These are phyloP conservation scores for Drosophila kohkoa DNA, from an alignment of 1,140 invertebrate genomes.

Conservation along the genomic window DNA sequence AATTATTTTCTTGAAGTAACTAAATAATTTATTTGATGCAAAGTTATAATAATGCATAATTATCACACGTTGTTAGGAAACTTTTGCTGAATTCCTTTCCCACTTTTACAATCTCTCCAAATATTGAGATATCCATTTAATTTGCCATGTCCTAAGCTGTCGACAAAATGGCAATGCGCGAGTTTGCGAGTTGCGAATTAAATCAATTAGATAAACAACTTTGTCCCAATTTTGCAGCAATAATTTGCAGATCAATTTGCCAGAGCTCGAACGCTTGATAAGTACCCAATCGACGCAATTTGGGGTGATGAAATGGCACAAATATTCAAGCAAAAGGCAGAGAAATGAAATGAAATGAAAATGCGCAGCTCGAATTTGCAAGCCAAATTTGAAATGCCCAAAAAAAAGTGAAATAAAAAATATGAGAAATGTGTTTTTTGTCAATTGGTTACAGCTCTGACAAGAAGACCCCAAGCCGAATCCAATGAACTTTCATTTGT, in stretches of 20 bases:
- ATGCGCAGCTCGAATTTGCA: conserved; percentile 25
- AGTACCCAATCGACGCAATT: conserved; percentile 59
- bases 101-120: not conserved
- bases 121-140: not conserved
- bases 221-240: conserved; percentile 48
- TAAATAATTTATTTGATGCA: too few relatives aligned
- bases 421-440: conserved; percentile 31
- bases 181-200: conserved; percentile 8
- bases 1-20: too few relatives aligned
- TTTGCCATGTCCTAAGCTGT: conserved; percentile 6
- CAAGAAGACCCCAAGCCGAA: conserved; percentile 40
- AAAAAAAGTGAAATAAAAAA: conserved; percentile 15
- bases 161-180: not conserved
- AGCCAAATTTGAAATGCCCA: conserved; percentile 34
- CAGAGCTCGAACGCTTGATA: conserved; percentile 22
- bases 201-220: conserved; percentile 53
- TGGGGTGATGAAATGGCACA: conserved; percentile 73
- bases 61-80: not conserved
- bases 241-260: conserved; percentile 50
- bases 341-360: conserved; percentile 48
- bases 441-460: conserved; percentile 42
- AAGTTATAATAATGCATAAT: not conserved
- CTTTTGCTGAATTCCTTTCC: not conserved
- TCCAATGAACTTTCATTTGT: conserved; percentile 68
- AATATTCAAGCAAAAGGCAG: conserved; percentile 55